These are phyloP conservation scores for Sminthurinus aureus DNA, from an alignment of 2,888 invertebrate species.

Conservation along the genomic window DNA sequence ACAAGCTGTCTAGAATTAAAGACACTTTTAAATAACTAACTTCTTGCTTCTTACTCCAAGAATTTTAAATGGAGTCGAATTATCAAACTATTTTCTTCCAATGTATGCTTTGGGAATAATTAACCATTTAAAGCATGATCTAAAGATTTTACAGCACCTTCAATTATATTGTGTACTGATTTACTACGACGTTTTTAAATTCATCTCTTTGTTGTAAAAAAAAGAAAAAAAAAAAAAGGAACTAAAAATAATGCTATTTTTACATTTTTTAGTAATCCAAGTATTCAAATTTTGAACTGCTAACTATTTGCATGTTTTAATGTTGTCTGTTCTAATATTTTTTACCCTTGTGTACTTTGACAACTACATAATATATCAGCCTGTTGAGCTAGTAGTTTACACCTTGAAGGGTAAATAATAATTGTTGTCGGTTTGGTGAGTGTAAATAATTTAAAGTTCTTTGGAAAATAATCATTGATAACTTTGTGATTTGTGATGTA, in stretches of 20 bases:
- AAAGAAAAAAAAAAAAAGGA: neutral
- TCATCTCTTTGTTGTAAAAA: neutral
- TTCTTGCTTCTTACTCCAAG: too few species aligned
- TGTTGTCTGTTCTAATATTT: neutral
- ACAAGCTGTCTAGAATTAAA: too few species aligned
- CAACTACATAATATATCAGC: neutral
- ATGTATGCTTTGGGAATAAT: too few species aligned
- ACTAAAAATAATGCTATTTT: neutral
- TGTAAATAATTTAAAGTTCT: neutral
- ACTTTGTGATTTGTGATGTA: too few species aligned
- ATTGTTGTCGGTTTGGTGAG: neutral
- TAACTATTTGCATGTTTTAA: neutral
- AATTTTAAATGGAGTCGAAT: too few species aligned
- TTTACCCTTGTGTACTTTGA: neutral
- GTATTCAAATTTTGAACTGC: neutral
- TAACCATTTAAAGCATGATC: too few species aligned
- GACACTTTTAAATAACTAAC: too few species aligned
- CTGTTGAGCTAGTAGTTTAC: neutral
- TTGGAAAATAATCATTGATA: too few species aligned
- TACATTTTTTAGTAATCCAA: neutral
- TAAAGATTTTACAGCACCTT: too few species aligned
- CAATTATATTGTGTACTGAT: too few species aligned
- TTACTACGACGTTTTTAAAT: too few species aligned
- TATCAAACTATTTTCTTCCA: too few species aligned
- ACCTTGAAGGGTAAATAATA: neutral